Conservation (phyloP, 2,113 vertebrate species). For the Excalfactoria chinensis region DNA sequence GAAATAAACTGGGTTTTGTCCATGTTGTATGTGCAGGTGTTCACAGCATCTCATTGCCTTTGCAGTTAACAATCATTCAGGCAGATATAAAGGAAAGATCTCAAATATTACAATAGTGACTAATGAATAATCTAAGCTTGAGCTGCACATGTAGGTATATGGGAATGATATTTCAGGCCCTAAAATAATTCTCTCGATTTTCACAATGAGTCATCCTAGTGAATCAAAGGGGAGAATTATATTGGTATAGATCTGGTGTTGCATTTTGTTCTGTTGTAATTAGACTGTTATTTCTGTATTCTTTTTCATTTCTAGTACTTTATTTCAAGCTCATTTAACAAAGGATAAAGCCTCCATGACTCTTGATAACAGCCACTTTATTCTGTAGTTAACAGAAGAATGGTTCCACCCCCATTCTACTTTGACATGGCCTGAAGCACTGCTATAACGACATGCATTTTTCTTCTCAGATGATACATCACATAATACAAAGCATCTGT, state of each 20-base stretch:
- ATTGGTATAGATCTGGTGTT: not conserved
- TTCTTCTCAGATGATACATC: not conserved
- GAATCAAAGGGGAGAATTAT: not conserved
- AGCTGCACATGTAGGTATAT: not conserved
- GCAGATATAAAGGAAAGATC: not conserved
- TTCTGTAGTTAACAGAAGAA: not conserved
- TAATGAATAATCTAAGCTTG: not conserved
- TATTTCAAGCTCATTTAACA: not conserved
- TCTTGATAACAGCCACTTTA: not conserved
- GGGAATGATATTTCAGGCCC: not conserved
- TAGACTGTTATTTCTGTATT: not conserved
- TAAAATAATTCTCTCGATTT: constrained; percentile 1
- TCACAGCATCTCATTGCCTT: not conserved
- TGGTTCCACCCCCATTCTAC: not conserved
- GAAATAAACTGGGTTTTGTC: not conserved
- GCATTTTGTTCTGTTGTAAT: not conserved
- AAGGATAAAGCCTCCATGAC: not conserved
- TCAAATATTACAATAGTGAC: not conserved
- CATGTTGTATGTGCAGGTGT: not conserved
- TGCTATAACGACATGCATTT: not conserved
- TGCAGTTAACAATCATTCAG: not conserved
- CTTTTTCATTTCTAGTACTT: not conserved
- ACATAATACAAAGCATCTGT: not conserved
- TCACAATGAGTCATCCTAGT: constrained; percentile 1
- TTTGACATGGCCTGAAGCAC: not conserved